Evolutionary conservation across 2,113 vertebrate species (phyloP), one percentile per base, ranked within the genome.

Genomic region (Naja naja): DNA sequence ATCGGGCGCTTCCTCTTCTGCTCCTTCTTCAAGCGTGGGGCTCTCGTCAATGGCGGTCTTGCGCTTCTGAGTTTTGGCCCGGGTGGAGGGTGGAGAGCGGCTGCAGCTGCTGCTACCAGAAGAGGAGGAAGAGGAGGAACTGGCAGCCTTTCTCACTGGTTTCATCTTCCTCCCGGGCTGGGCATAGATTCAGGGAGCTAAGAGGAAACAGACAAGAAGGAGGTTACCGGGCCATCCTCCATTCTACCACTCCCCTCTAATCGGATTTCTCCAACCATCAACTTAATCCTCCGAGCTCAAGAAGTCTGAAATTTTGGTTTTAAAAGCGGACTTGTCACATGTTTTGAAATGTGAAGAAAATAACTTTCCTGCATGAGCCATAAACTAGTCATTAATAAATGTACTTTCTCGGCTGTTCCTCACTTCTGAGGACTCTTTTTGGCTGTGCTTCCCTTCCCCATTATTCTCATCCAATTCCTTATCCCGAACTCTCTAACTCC

Each of bases 31-130:
- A 0, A 34, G 53, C 34, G 93, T 25, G 94, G 94, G 85, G 86
- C 97, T 97, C 52, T 97, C 97, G 92, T 94, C 97, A 25, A 94
- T 90, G 1, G 89, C 87, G 27, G 96, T 95, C 94, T 96, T 93
- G 94, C 97, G 98, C 91, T 97, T 98, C 93, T 97, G 97, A 81
- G 98, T 98, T 95, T 98, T 98, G 95, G 98, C 98, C 94, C 98
- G 97, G 22, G 98, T 97, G 91, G 98, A 97, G 18, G 97, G 97
- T 6, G 98, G 98, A 49, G 96, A 96, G 81, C 95, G 97, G 94
- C 96, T 93, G 92, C 95, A 91, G 1, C 95, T 93, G 89, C 87
- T 91, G 39, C 16, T 89, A 16, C 88, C 97, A 8, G 89, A 94
- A 90, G 43, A 93, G 58, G 85, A 88, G 20, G 98, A 97, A 45